Base-by-base conservation (phyloP, 1,140 invertebrate genomes). In the Aradophagus sp. region DNA sequence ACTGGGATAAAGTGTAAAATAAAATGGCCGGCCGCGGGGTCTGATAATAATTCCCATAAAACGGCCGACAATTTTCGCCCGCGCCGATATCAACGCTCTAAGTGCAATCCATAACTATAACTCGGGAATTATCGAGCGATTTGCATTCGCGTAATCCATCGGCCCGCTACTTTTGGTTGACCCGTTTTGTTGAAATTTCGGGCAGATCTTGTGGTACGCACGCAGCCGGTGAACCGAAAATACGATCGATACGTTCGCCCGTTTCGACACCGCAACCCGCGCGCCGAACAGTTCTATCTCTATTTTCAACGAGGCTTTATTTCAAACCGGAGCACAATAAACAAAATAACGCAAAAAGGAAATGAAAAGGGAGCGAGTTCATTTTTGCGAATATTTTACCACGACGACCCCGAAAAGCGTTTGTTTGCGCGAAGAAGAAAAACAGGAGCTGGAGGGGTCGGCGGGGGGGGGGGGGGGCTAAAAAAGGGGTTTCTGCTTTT, bases 151-250 rank as follows among this genome's bases (percentile, higher is more conserved):
- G 56, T 63, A 63, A 67, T 73, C 52, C 13, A 50, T 62, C 38
- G 17, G 15, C 36, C 58, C 16, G 65, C 36, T 70, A 66, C 73
- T 77, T 77, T 73, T 70, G 62, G 73, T 74, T 77, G 77, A 78
- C 73, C 73, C 76, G 72, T 72, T 71, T 73, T 56, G 31, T 62
- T 52, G 63, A 74, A 78, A 77, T 74, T 77, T 77, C 65, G 70
- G 73, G 47, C 53, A 67, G 42, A 67, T 69, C 62, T 74, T 74
- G 66, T 42, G 61, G 56, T 56, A 62, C 56, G 63, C 53, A 67
- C 56, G 58, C 42, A 67, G 41, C 53, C 62, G 39, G 62, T 67
- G 73, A 77, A 75, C 71, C 75, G 72, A 76, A 77, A 75, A 75
- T 35, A 20, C 50, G 71, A 79, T 79, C 77, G 75, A 79, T 79